Conservation (phyloP, 2,888 invertebrate species). For the Lucinisca nassula region DNA sequence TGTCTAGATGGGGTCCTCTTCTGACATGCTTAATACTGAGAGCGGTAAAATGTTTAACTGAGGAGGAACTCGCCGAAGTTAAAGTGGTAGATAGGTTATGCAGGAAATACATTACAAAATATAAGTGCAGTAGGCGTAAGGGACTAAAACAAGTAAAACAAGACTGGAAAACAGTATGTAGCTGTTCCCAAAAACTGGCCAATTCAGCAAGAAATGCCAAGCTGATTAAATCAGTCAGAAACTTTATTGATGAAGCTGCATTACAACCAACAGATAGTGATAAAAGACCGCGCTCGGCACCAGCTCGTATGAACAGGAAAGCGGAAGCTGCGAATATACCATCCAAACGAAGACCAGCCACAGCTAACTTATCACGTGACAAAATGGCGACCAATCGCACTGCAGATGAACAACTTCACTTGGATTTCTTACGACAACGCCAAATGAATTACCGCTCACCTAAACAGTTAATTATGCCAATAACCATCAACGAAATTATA, state of each 20-base stretch:
- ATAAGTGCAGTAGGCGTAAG: background rate
- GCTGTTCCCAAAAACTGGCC: slow-evolving; percentile 46
- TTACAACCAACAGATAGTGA: slow-evolving; percentile 18
- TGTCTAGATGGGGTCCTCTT: background rate
- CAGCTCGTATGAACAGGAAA: background rate
- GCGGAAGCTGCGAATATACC: background rate
- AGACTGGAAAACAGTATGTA: slow-evolving; percentile 50
- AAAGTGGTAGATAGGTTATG: background rate
- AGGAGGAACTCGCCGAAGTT: background rate
- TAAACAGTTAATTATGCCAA: background rate
- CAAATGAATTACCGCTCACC: background rate
- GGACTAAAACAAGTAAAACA: background rate
- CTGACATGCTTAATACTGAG: background rate
- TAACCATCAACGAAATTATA: background rate
- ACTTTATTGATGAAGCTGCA: slow-evolving; percentile 54
- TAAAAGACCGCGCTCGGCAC: background rate
- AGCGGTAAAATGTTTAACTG: background rate
- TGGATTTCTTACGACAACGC: background rate
- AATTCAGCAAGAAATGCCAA: slow-evolving; percentile 36
- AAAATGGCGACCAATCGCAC: background rate
- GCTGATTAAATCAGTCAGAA: slow-evolving; percentile 45
- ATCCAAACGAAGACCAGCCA: background rate
- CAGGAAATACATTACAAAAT: background rate
- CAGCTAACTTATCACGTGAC: background rate
- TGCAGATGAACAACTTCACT: too few species aligned